Evolutionary conservation across 2,797 vertebrate genomes (phyloP).

Genomic region (Luscinia luscinia): DNA sequence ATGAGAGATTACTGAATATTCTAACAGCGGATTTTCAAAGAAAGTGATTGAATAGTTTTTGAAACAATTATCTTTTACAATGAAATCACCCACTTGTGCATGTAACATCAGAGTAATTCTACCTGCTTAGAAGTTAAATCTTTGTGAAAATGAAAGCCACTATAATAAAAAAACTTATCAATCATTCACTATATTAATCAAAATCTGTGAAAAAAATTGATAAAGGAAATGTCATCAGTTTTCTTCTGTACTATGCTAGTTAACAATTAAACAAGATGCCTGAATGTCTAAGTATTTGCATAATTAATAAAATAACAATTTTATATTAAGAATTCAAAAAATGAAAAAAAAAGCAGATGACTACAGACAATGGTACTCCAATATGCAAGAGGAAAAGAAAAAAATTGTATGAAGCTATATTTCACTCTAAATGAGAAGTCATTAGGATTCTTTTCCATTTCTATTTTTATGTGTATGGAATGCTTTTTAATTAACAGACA

Average conservation of each 20-base stretch:
- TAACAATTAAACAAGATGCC: background rate
- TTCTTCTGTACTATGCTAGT: background rate
- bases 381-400: background rate
- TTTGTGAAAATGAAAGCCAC: background rate
- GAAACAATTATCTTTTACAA: background rate
- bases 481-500: conserved; percentile 38
- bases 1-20: background rate
- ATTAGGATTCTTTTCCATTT: conserved; percentile 23
- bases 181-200: background rate
- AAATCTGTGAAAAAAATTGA: background rate
- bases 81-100: background rate
- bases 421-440: conserved; percentile 4
- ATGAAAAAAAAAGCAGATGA: background rate
- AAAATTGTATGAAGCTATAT: background rate
- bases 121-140: background rate
- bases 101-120: background rate
- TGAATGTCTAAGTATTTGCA: background rate
- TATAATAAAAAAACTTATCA: background rate
- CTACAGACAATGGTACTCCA: background rate
- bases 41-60: background rate
- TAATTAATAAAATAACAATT: background rate
- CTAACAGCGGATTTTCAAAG: background rate
- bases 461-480: conserved; percentile 46
- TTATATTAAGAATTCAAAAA: background rate
- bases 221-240: background rate